Conservation (phyloP, 2,797 vertebrate genomes). For the Odontamblyopus lacepedii region DNA sequence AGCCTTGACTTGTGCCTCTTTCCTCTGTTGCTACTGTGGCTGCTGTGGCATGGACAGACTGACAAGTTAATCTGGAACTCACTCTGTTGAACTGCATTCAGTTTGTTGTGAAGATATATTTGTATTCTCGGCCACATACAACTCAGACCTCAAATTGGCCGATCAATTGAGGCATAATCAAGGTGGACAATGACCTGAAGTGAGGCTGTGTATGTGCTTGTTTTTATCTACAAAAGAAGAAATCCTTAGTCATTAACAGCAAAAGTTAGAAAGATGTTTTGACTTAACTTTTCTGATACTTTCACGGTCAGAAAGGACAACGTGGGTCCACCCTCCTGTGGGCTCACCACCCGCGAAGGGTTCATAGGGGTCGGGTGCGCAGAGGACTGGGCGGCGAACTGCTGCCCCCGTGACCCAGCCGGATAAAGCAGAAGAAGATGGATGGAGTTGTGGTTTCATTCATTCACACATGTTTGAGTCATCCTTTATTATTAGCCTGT, state of each 20-base stretch:
- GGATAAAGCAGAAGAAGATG: no score
- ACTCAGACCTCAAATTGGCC: slow-evolving; percentile 59
- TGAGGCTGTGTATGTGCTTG: slow-evolving; percentile 43
- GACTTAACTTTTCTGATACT: neutral
- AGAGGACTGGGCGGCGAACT: no score
- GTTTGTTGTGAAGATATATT: slow-evolving; percentile 58
- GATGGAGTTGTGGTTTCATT: no score
- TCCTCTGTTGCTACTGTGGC: slow-evolving; percentile 15
- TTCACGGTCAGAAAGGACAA: no score
- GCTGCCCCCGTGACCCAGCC: no score
- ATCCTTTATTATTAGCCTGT: no score
- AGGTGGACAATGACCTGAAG: slow-evolving; percentile 41
- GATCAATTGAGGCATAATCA: slow-evolving; percentile 62
- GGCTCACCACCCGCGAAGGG: no score
- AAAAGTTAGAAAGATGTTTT: slow-evolving; percentile 4
- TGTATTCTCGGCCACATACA: slow-evolving; percentile 52
- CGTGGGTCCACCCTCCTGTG: no score
- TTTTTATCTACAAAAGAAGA: slow-evolving; percentile 38
- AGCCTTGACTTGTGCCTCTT: slow-evolving; percentile 40
- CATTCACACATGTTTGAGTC: no score
- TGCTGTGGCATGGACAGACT: slow-evolving; percentile 1
- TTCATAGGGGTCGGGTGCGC: no score
- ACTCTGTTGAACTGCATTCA: slow-evolving; percentile 65
- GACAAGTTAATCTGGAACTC: slow-evolving; percentile 60
- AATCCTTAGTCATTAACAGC: slow-evolving; percentile 21